Base-by-base conservation (phyloP, 2,797 vertebrate species). In the Rhinoraja longicauda region DNA sequence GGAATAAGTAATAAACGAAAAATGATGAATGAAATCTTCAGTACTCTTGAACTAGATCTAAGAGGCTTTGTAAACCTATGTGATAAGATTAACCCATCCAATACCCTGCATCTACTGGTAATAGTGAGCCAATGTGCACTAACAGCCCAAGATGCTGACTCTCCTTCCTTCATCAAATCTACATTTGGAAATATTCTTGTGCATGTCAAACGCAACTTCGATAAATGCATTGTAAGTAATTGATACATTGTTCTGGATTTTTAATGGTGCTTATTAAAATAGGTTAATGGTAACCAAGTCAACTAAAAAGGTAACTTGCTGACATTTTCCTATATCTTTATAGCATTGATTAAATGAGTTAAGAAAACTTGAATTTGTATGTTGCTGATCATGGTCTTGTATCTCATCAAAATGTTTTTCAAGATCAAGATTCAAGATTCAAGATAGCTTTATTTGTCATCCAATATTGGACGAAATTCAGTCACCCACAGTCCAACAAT, bases 141-240 rank as follows among this genome's bases (percentile, higher is more conserved):
- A 21, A 93, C 93, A 36, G 78, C 72, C 45, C 90, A 93, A 93
- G 93, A 64, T 21, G 93, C 79, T 9, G 93, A 93, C 26, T 19
- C 72, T 29, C 93, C 88, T 0, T 94, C 95, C 78, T 96, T 96
- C 94, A 92, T 95, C 81, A 94, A 81, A 93, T 5, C 70, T 1
- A 10, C 94, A 57, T 94, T 95, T 81, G 93, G 93, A 26, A 94
- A 94, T 0, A 17, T 91, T 92, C 8, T 95, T 92, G 93, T 95
- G 36, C 93, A 94, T 93, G 93, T 94, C 93, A 95, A 95, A 93
- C 94, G 91, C 93, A 95, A n/a, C 95, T 94, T 95, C 94, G 94
- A 94, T 93, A 94, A 93, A 32, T 93, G 39, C 93, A 94, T 95
- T 0, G 94, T 95, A 93, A 95, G 95, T 95, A 39, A 73, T 72